Percentiles rank a stretch among this genome's conserved stretches.
Conservation (phyloP, 2,797 vertebrate genomes). For the Odontamblyopus lacepedii region DNA sequence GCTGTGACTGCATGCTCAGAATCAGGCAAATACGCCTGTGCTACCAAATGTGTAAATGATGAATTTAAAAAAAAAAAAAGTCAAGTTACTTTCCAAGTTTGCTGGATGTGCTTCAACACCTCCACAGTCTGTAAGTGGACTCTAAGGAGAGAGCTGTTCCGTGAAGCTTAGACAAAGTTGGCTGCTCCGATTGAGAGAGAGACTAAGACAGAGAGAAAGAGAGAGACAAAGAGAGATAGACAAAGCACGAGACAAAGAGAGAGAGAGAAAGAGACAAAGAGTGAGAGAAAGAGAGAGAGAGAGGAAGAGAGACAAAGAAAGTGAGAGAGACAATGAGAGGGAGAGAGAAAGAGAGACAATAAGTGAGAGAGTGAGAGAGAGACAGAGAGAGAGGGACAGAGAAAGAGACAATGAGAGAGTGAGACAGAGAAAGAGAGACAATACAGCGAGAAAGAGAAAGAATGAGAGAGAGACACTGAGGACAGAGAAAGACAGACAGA, state of each 20-base stretch:
- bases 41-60: not conserved
- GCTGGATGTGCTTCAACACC: constrained; percentile 7
- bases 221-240: too few relatives aligned
- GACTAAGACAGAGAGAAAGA: constrained; percentile 8
- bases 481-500: too few relatives aligned
- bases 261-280: too few relatives aligned
- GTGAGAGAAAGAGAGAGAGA: too few relatives aligned
- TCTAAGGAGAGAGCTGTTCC: constrained; percentile 38
- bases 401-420: constrained; percentile 25
- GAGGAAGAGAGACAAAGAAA: too few relatives aligned
- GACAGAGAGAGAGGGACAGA: too few relatives aligned
- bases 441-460: too few relatives aligned
- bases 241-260: too few relatives aligned
- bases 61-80: not conserved
- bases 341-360: too few relatives aligned
- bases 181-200: constrained; percentile 48
- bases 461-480: too few relatives aligned
- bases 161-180: constrained; percentile 61
- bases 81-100: not conserved
- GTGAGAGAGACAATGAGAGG: too few relatives aligned
- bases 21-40: not conserved
- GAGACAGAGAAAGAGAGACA: not conserved
- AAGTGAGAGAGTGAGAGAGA: too few relatives aligned
- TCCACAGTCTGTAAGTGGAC: constrained; percentile 28
- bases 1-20: not conserved